These are phyloP conservation scores for Ianthella basta DNA, from an alignment of 37 sponge, comb jelly and placozoan species.

Conservation along the genomic window DNA sequence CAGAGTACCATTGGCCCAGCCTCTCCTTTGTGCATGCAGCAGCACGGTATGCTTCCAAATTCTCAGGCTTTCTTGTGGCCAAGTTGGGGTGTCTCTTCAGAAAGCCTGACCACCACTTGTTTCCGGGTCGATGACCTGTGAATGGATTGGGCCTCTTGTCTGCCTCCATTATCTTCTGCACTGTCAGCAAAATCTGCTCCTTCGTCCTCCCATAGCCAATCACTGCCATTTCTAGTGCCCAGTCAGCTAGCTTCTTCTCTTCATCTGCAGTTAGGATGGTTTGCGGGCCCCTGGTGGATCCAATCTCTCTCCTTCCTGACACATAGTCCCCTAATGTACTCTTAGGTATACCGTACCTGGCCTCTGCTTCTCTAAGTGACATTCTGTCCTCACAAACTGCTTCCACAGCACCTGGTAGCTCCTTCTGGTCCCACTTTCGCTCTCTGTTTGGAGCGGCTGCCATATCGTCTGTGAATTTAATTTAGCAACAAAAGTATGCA, in stretches of 20 bases:
- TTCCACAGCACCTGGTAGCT: background rate
- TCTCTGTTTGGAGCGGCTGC: too few relatives aligned
- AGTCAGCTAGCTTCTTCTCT: constrained; percentile 33
- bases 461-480: too few relatives aligned
- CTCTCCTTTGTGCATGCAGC: constrained; percentile 30
- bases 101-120: constrained; percentile 51
- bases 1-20: constrained; percentile 28
- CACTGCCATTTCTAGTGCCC: constrained; percentile 37
- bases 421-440: too few relatives aligned
- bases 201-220: constrained; percentile 51
- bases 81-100: background rate
- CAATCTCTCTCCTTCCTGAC: constrained; percentile 2
- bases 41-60: constrained; percentile 9
- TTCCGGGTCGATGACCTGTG: constrained; percentile 32
- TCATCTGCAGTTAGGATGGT: constrained; percentile 29
- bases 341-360: constrained; percentile 36
- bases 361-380: constrained; percentile 34
- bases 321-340: constrained; percentile 51
- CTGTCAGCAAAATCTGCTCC: constrained; percentile 25
- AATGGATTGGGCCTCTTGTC: constrained; percentile 47
- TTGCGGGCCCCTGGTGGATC: constrained; percentile 19
- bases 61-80: constrained; percentile 3
- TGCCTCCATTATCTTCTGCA: constrained; percentile 33
- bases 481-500: too few relatives aligned
- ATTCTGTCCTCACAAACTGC: background rate